Conservation (phyloP, 2,113 vertebrate species). For the Erpornis zantholeuca region DNA sequence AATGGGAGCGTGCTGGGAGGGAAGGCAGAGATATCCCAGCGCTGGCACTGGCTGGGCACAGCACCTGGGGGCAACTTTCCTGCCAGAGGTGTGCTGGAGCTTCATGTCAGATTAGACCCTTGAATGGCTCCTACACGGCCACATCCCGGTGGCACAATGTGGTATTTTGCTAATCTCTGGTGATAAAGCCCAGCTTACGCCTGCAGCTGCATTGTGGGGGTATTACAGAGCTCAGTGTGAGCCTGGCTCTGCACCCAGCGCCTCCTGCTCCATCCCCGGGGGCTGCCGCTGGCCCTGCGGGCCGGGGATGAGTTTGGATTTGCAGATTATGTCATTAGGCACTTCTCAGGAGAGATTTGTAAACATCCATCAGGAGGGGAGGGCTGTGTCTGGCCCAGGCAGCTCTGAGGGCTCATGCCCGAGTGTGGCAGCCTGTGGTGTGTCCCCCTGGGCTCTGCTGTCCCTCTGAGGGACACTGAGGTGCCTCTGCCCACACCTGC, state of each 20-base stretch:
- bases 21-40: background rate
- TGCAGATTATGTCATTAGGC: background rate
- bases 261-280: background rate
- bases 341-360: background rate
- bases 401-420: background rate
- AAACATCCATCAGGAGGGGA: background rate
- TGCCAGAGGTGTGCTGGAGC: background rate
- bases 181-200: background rate
- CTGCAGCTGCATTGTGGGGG: background rate
- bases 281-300: background rate
- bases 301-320: background rate
- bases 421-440: background rate
- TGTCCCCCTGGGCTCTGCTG: background rate
- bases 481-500: fast-evolving
- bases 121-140: background rate
- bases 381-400: background rate
- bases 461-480: background rate
- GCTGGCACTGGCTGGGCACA: background rate
- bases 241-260: background rate
- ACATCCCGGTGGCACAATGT: background rate
- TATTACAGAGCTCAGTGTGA: background rate
- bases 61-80: background rate
- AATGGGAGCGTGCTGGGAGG: constrained; percentile 17
- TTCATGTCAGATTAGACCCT: background rate
- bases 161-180: background rate